These are phyloP conservation scores for Bubo bubo DNA, from an alignment of 2,113 vertebrate species.

Conservation along the genomic window DNA sequence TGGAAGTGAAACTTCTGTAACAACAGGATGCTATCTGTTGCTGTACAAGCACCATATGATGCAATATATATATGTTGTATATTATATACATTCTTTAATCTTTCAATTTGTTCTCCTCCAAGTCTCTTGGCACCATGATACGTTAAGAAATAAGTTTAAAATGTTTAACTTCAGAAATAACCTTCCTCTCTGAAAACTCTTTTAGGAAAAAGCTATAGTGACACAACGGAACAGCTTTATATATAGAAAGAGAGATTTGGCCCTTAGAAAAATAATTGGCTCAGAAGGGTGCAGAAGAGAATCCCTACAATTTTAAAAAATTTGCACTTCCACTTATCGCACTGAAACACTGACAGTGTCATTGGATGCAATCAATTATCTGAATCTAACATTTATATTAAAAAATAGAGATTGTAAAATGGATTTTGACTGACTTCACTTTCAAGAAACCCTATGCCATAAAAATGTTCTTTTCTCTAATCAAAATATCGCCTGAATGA, in stretches of 20 bases:
- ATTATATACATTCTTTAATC: not conserved
- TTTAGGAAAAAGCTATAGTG: constrained; percentile 7
- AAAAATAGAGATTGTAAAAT: constrained; percentile 68
- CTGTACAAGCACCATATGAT: not conserved
- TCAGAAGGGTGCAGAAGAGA: constrained; percentile 11
- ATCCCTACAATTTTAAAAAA: not conserved
- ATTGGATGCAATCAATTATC: constrained; percentile 41
- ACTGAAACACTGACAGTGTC: constrained; percentile 19
- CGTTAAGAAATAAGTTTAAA: constrained; percentile 29
- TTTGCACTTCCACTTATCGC: not conserved
- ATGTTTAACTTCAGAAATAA: constrained; percentile 50
- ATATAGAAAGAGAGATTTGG: not conserved
- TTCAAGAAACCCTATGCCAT: constrained; percentile 72
- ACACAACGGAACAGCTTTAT: constrained; percentile 4
- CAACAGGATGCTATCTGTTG: not conserved
- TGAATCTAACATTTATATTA: constrained; percentile 56
- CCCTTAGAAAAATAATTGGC: not conserved
- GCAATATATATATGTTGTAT: not conserved
- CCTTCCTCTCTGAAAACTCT: constrained; percentile 9
- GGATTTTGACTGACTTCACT: constrained; percentile 70
- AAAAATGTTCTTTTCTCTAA: constrained; percentile 82
- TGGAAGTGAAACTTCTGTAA: not conserved
- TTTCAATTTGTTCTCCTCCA: constrained; percentile 7
- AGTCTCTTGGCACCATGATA: constrained; percentile 7
- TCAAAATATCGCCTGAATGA: constrained; percentile 86